Evolutionary conservation across 53 echinoderm and acorn worm genomes (phyloP), one percentile per base, ranked within the genome.

Genomic region (Paracentrotus lividus): DNA sequence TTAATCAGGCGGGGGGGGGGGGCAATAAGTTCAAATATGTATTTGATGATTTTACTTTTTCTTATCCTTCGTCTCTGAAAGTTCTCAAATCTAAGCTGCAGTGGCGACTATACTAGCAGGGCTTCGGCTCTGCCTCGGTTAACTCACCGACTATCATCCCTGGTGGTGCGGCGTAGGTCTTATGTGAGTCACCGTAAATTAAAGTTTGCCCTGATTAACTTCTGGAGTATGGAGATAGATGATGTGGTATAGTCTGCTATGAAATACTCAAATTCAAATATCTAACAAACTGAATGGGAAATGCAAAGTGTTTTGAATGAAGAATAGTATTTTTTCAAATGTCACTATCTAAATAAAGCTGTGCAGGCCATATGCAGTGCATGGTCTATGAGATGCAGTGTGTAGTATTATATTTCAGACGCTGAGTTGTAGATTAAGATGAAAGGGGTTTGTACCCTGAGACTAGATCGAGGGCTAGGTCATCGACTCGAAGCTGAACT

Each of bases 161-260:
- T 47, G 85, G 85, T 51, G 47, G 51, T 47, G 85, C 54, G 88
- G 88, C 88, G 32, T 14, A 23, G 88, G 38, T 15, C 56, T 55
- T 88, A 2, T 55, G 56, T 88, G 88, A 88, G 53, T 58, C 88
- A 88, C 55, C 58, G 21, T 52, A 38, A 88, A 88, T 88, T 88
- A 88, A 32, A 52, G 88, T 56, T 51, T 36, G 88, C 3, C 88
- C 88, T 88, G 88, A 88, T 88, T 88, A 88, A 16, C 88, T 88
- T 32, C 20, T 13, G 49, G 14, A 85, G 85, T 72, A 85, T 85
- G 85, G 14, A 85, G 85, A 85, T 85, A 51, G 29, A 85, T 85
- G 85, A n/a, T n/a, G n/a, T n/a, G n/a, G n/a, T n/a, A n/a, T n/a
- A n/a, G n/a, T n/a, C n/a, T n/a, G n/a, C n/a, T n/a, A n/a, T n/a